phyloP scores from a whole-genome alignment of 2,797 vertebrate genomes.

The Otus scops region DNA sequence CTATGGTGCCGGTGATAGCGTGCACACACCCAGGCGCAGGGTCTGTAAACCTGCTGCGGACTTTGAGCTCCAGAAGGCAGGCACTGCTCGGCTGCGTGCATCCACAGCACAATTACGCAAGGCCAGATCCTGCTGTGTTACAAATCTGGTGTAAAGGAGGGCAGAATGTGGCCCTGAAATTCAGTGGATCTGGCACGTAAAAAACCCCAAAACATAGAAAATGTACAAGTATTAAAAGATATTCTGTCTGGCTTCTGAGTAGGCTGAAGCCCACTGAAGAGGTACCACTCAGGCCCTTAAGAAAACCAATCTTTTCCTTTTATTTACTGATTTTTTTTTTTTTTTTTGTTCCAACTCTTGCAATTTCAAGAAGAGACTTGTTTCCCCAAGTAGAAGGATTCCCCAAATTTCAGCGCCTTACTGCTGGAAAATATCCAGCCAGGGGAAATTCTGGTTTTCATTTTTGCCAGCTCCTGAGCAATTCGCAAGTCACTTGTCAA shows the following conservation, averaged over 20 bases:
- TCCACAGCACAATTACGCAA: neutral
- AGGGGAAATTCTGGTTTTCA: neutral
- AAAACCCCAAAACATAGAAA: neutral
- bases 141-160: neutral
- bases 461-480: conserved; percentile 23
- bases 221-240: neutral
- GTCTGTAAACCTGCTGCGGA: conserved; percentile 25
- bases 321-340: neutral
- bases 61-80: conserved; percentile 52
- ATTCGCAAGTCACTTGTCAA: conserved; percentile 30
- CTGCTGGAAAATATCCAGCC: conserved; percentile 11
- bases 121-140: neutral
- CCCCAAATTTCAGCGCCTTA: neutral
- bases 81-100: neutral
- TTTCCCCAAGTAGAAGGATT: neutral
- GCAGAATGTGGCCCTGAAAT: neutral
- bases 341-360: neutral
- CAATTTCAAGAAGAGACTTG: neutral
- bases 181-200: neutral
- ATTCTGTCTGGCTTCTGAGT: neutral
- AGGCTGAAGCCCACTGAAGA: neutral
- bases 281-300: neutral
- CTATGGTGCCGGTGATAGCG: neutral
- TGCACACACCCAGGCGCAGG: conserved; percentile 26
- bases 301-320: neutral